A percentile compares a stretch with the other conserved stretches of the same genome.
Conservation (phyloP, 2,113 vertebrate species). For the Pelmatolapia mariae region DNA sequence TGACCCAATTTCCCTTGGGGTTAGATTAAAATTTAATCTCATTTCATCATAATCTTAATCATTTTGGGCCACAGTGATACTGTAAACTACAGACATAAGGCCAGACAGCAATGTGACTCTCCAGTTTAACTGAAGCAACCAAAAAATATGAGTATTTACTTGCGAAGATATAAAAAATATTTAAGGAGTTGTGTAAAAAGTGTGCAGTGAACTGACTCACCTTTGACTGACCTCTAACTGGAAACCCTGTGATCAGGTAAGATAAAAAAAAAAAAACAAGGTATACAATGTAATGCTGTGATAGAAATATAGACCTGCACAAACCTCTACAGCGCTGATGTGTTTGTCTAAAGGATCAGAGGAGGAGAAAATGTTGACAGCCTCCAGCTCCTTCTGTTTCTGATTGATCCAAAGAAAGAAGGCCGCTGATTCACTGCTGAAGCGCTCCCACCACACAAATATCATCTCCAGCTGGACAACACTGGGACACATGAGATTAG, state of each 20-base stretch:
- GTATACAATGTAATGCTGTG: background rate
- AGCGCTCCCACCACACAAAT: slow-evolving; percentile 85
- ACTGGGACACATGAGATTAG: slow-evolving; percentile 61
- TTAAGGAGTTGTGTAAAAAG: background rate
- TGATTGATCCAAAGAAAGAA: slow-evolving; percentile 85
- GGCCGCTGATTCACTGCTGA: slow-evolving; percentile 81
- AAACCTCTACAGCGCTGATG: slow-evolving; percentile 84
- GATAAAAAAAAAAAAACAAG: background rate
- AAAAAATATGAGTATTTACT: background rate
- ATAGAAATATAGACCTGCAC: background rate
- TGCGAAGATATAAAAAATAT: background rate
- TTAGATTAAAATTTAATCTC: slow-evolving; percentile 25
- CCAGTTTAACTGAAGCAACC: background rate
- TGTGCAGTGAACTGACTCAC: background rate
- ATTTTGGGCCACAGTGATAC: background rate
- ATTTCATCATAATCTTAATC: slow-evolving; percentile 33
- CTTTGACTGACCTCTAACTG: background rate
- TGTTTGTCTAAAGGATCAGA: slow-evolving; percentile 76
- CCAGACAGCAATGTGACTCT: background rate
- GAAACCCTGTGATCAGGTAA: background rate
- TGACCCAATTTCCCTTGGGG: background rate
- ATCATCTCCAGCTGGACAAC: slow-evolving; percentile 86
- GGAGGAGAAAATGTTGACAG: slow-evolving; percentile 70
- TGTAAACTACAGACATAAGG: background rate
- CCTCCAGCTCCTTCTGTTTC: slow-evolving; percentile 80